These are phyloP conservation scores for Dorcus parallelipipedus DNA, from an alignment of 2,888 invertebrate genomes.

Conservation along the genomic window DNA sequence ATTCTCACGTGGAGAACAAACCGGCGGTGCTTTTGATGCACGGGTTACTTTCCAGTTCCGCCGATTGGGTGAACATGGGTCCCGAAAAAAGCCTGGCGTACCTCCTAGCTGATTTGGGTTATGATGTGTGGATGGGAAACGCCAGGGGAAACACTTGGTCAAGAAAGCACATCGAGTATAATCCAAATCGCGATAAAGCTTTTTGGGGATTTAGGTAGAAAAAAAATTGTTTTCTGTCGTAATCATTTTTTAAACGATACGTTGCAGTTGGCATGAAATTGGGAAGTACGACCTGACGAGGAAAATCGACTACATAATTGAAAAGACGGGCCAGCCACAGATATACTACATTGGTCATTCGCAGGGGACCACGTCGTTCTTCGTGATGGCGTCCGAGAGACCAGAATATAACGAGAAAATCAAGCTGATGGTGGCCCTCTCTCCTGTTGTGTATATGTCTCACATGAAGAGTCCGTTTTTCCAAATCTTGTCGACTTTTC, in stretches of 20 bases:
- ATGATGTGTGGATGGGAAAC: constrained; percentile 61
- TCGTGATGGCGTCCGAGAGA: constrained; percentile 56
- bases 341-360: constrained; percentile 72
- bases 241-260: too few relatives aligned
- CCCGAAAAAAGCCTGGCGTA: constrained; percentile 54
- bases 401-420: constrained; percentile 62
- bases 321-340: constrained; percentile 53
- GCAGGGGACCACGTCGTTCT: constrained; percentile 60
- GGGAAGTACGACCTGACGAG: constrained; percentile 72
- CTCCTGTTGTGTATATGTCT: constrained; percentile 58
- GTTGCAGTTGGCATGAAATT: constrained; percentile 58
- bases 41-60: constrained; percentile 70
- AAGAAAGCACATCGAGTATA: constrained; percentile 48
- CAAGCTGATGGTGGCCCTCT: constrained; percentile 56
- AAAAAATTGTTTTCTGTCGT: too few relatives aligned
- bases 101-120: constrained; percentile 48
- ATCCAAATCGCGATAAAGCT: constrained; percentile 35
- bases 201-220: constrained; percentile 48
- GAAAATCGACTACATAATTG: constrained; percentile 65
- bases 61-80: constrained; percentile 69
- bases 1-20: constrained; percentile 26
- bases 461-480: constrained; percentile 53
- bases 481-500: constrained; percentile 17
- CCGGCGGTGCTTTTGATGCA: constrained; percentile 68
- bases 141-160: constrained; percentile 57